Conservation (phyloP, 2,113 vertebrate species). For the Lophura nycthemera region DNA sequence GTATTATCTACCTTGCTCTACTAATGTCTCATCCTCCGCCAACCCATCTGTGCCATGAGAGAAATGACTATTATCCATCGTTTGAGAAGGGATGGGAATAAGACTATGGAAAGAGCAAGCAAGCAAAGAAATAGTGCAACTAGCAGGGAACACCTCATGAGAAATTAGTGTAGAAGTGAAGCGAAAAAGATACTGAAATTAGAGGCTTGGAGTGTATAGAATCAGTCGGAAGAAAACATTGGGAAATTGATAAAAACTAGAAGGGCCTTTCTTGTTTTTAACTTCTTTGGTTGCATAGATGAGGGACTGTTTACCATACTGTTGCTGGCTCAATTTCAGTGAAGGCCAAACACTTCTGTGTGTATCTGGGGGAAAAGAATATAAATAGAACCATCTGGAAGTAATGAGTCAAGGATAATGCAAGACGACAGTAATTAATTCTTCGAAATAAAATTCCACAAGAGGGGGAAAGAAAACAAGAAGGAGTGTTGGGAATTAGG, state of each 20-base stretch:
- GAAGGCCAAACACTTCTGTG: not conserved
- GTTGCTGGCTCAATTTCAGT: not conserved
- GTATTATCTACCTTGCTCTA: not conserved
- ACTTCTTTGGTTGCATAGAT: not conserved
- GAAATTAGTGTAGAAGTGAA: not conserved
- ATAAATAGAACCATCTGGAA: slow-evolving; percentile 54
- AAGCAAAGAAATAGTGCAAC: not conserved
- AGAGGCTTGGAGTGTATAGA: not conserved
- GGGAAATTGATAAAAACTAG: not conserved
- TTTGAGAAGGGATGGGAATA: not conserved
- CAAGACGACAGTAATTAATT: slow-evolving; percentile 56
- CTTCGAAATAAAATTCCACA: slow-evolving; percentile 37
- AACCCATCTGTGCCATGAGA: rapidly evolving
- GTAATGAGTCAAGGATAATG: slow-evolving; percentile 56
- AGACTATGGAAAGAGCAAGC: not conserved
- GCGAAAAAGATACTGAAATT: not conserved
- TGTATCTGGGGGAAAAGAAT: not conserved
- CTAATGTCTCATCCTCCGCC: not conserved
- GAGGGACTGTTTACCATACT: not conserved
- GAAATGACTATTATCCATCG: not conserved
- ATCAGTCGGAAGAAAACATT: not conserved
- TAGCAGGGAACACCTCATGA: not conserved
- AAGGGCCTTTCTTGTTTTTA: not conserved
- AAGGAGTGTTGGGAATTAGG: not conserved
- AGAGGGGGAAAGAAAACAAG: slow-evolving; percentile 28